Conservation (phyloP, 2,797 vertebrate species). For the Pseudochirops cupreus region DNA sequence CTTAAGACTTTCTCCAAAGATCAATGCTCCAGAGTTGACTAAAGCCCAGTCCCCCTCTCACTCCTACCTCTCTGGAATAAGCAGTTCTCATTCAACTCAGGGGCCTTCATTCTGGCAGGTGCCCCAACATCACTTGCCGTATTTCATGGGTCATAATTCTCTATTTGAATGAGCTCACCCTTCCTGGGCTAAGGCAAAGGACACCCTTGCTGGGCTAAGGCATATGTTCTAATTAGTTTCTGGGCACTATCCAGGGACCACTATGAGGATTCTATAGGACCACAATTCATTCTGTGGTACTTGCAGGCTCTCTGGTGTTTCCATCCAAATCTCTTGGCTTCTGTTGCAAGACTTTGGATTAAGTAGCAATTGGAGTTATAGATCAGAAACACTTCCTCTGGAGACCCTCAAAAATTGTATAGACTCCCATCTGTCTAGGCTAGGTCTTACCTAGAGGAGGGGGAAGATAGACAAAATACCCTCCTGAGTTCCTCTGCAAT, state of each 20-base stretch:
- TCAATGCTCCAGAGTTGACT: not conserved
- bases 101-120: constrained; percentile 71
- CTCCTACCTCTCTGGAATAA: not conserved
- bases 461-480: not conserved
- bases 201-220: not conserved
- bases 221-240: not conserved
- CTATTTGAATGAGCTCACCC: constrained; percentile 68
- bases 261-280: not conserved
- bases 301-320: not conserved
- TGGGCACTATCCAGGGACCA: not conserved
- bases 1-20: not conserved
- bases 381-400: not conserved
- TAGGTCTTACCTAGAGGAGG: not conserved
- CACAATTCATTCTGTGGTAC: not conserved
- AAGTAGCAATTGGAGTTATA: not conserved
- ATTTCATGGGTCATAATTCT: constrained; percentile 76
- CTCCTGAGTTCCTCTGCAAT: not conserved
- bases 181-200: not conserved
- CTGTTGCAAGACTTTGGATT: not conserved
- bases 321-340: not conserved
- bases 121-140: constrained; percentile 63
- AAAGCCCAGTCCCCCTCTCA: not conserved
- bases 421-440: not conserved
- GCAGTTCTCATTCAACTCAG: not conserved
- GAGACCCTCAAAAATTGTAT: not conserved